These are phyloP conservation scores for Thumatha senex DNA, from an alignment of 2,888 invertebrate genomes.

Conservation along the genomic window DNA sequence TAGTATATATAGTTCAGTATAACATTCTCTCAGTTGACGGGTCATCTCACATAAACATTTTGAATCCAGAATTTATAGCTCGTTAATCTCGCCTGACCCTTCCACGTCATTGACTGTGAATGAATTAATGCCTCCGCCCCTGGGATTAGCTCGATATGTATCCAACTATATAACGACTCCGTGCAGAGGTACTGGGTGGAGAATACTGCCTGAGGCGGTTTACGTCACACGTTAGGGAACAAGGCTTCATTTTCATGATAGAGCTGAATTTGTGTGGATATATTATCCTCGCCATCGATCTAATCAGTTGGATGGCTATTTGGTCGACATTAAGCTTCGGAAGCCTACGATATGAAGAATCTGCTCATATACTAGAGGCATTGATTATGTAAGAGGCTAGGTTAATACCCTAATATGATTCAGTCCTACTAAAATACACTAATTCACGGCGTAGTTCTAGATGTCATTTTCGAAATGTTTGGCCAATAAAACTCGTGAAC, in stretches of 20 bases:
- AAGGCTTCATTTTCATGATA: conserved; percentile 25
- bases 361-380: neutral
- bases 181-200: conserved; percentile 27
- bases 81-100: conserved; percentile 63
- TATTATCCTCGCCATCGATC: conserved; percentile 15
- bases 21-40: conserved; percentile 10
- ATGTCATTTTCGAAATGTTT: too few relatives aligned
- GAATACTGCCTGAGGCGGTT: conserved; percentile 33
- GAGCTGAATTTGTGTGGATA: conserved; percentile 24
- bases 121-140: conserved; percentile 42
- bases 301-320: conserved; percentile 1
- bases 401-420: too few relatives aligned
- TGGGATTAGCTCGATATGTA: conserved; percentile 39
- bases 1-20: too few relatives aligned
- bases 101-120: conserved; percentile 54
- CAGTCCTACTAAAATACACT: too few relatives aligned
- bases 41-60: conserved; percentile 36
- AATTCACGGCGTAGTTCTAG: too few relatives aligned
- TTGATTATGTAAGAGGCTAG: neutral
- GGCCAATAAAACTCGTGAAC: too few relatives aligned
- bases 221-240: conserved; percentile 10
- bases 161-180: conserved; percentile 33
- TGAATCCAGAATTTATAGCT: conserved; percentile 45
- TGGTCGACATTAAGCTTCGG: neutral
- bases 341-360: neutral